Base-by-base conservation (phyloP, 1,140 invertebrate species). In the Atopsyche davidsoni region DNA sequence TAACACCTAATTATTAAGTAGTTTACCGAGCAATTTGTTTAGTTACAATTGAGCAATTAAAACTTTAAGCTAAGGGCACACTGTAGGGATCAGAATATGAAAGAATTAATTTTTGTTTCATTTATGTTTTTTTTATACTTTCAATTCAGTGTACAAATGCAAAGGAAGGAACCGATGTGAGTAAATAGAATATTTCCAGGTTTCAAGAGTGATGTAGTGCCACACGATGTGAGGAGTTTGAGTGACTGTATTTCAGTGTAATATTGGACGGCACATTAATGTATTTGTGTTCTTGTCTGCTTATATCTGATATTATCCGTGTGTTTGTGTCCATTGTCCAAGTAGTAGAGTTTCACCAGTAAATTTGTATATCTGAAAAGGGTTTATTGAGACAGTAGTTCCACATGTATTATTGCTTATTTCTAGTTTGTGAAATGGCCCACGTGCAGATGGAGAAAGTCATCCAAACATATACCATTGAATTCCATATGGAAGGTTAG, bases 371-470 rank as follows among this genome's bases (percentile, higher is more conserved):
- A 38, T 6, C 6, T 9, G 16, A 9, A 38, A 6, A 10, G 6
- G 16, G 9, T 38, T 38, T 9, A 14, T 6, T 2, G 11, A 31
- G 24, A 47, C 19, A 25, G 18, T 19, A 32, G 7, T 21, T 50
- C 47, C 47, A 34, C 14, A 38, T 32, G 13, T 48, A 31, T 44
- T 51, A 39, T 51, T 57, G 56, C 51, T 53, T 60, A 64, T 74
- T 73, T 65, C 53, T 74, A 74, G 72, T 73, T 66, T 66, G 60
- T 74, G 62, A 71, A 68, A 61, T 74, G 72, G 72, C 63, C 64
- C 59, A 61, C 70, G 52, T 64, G 65, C 55, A 65, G 72, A 59
- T 74, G 72, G 72, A 68, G 72, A 46, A 65, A 68, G 46, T 72
- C 70, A 48, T 66, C 67, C 66, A 73, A 67, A 63, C 64, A 62